Evolutionary conservation across 2,888 invertebrate species (phyloP).

Genomic region (Drosophila formosana): DNA sequence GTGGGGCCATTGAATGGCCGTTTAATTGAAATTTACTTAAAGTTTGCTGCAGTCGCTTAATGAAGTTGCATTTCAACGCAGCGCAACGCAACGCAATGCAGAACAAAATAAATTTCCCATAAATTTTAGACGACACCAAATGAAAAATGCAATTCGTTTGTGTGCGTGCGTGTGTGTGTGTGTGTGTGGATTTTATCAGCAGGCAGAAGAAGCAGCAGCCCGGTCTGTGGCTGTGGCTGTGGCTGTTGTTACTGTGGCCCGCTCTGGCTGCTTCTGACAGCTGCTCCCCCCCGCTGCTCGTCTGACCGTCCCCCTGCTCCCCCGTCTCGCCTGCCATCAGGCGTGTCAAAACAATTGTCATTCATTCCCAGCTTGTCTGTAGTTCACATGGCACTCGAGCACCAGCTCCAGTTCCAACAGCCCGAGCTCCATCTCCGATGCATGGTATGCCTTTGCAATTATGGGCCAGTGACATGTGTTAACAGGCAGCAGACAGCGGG

Average conservation of each 20-base stretch:
- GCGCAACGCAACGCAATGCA: background rate
- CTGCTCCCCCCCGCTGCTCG: constrained; percentile 10
- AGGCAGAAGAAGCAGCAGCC: background rate
- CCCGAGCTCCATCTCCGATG: background rate
- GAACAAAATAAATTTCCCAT: constrained; percentile 48
- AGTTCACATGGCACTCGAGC: constrained; percentile 16
- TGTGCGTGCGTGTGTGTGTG: constrained; percentile 15
- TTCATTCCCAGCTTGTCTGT: constrained; percentile 52
- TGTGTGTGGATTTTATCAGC: constrained; percentile 42
- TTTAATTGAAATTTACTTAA: constrained; percentile 40
- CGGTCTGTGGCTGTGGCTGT: constrained; percentile 6
- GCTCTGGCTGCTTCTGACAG: constrained; percentile 46
- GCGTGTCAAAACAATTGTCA: constrained; percentile 77
- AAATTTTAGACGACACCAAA: constrained; percentile 36
- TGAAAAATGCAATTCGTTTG: constrained; percentile 57
- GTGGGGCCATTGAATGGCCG: background rate
- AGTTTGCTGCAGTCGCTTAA: constrained; percentile 28
- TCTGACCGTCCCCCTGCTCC: background rate
- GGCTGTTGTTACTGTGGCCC: constrained; percentile 5
- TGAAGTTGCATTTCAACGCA: constrained; percentile 41
- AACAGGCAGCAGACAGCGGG: constrained; percentile 41
- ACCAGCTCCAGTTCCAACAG: constrained; percentile 11
- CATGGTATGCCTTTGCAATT: constrained; percentile 59
- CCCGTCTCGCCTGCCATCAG: constrained; percentile 33
- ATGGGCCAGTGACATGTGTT: constrained; percentile 71